Conservation (phyloP, 2,888 invertebrate genomes). For the Julus scanicus region DNA sequence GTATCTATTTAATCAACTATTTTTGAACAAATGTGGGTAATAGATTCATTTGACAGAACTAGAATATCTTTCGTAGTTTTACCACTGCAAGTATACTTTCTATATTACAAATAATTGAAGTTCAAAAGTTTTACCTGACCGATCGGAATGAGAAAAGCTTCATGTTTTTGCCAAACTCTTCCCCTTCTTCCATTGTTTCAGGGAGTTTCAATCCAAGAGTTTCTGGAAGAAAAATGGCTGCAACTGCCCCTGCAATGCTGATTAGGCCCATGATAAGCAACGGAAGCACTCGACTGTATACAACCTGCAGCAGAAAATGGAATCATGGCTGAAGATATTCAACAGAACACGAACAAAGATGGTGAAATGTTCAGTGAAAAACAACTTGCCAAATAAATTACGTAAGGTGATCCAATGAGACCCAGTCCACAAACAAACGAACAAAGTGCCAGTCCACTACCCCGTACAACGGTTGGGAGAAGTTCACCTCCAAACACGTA, state of each 20-base stretch:
- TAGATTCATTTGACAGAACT: too few species aligned
- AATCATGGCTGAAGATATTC: neutral
- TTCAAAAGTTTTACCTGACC: neutral
- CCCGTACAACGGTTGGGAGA: constrained; percentile 74
- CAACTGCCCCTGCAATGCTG: constrained; percentile 78
- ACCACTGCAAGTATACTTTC: too few species aligned
- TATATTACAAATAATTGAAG: too few species aligned
- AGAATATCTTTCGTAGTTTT: too few species aligned
- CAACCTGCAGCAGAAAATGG: constrained; percentile 58
- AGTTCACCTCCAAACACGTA: constrained; percentile 78
- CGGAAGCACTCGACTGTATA: constrained; percentile 74
- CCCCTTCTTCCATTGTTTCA: constrained; percentile 83
- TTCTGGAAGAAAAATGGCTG: constrained; percentile 86
- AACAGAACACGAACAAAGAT: neutral
- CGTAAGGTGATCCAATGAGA: constrained; percentile 74
- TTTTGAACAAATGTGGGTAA: too few species aligned
- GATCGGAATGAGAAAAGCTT: neutral
- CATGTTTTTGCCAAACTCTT: constrained; percentile 68
- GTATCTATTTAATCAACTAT: too few species aligned
- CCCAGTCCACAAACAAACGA: constrained; percentile 75
- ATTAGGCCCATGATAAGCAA: constrained; percentile 85
- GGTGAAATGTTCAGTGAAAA: neutral
- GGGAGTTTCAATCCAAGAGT: constrained; percentile 87
- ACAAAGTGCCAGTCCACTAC: constrained; percentile 76
- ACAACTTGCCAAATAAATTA: constrained; percentile 70